Base-by-base conservation (phyloP, 2,797 vertebrate species). In the Alosa sapidissima region DNA sequence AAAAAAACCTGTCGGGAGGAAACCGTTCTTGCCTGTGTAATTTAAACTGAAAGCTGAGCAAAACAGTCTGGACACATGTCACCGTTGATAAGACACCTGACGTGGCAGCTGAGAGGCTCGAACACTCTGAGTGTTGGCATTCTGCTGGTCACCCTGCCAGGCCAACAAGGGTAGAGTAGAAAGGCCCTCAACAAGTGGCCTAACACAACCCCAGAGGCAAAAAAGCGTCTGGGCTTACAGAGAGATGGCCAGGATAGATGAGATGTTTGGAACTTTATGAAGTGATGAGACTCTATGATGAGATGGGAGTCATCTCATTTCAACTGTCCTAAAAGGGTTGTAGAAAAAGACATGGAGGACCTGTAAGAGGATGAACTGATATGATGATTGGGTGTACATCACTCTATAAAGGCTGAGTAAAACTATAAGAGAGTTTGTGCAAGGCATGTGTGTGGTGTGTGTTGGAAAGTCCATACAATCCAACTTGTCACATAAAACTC, bases 251-350 rank as follows among this genome's bases (percentile, higher is more conserved):
- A 75, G 68, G 72, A 78, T 6, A 78, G 72, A 47, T 45, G 72
- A 47, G 72, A 45, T 41, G 72, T 16, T 9, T 36, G 72, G 14
- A 14, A 33, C 33, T 72, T 28, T 8, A 65, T 65, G 24, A 65
- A 65, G 60, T 9, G 60, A 65, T 65, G 60, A 65, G 60, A 75
- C 62, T 68, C 3, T 47, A 19, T 21, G 41, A 36, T 8, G 58
- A 24, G 58, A 62, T 21, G 72, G 47, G 41, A 78, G 41, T 78
- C 72, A 8, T 16, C 21, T 78, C 72, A 78, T 47, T 78, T 47
- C 72, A 47, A 11, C 72, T 78, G 72, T 78, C 36, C 72, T 78
- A 78, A 78, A 78, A 78, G 68, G 68, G 68, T 75, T 41, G 33
- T 75, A 41, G 68, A 75, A 16, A 19, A 14, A 75, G 41, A 75